Conservation (phyloP, 2,888 invertebrate genomes). For the Scaptomyza cyrtandrae region DNA sequence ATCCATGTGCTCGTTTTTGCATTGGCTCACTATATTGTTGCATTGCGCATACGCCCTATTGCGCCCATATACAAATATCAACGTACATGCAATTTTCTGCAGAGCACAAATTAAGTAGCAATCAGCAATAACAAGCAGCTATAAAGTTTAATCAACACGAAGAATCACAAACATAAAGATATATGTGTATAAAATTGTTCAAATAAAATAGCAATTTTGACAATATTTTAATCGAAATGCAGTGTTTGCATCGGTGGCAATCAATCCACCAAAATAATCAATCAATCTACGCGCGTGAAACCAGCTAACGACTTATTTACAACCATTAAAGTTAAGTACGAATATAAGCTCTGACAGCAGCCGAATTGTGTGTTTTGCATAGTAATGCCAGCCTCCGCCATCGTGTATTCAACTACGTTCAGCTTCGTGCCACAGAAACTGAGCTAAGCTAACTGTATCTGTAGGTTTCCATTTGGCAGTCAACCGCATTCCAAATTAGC, state of each 20-base stretch:
- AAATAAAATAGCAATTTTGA: conserved; percentile 16
- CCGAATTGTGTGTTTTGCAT: conserved; percentile 63
- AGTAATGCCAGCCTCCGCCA: conserved; percentile 53
- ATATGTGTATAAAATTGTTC: too few species aligned
- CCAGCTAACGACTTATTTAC: conserved; percentile 46
- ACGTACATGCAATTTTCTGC: too few species aligned
- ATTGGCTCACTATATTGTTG: too few species aligned
- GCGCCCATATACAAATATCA: too few species aligned
- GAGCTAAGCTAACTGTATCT: conserved; percentile 30
- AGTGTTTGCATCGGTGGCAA: conserved; percentile 46
- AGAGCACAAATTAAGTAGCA: too few species aligned
- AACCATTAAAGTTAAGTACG: conserved; percentile 27
- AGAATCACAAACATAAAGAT: too few species aligned
- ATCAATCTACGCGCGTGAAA: conserved; percentile 61
- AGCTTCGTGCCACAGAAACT: conserved; percentile 57
- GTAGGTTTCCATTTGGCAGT: conserved; percentile 43
- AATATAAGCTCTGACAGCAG: conserved; percentile 10
- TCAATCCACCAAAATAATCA: conserved; percentile 62
- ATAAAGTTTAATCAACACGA: too few species aligned
- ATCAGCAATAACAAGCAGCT: too few species aligned
- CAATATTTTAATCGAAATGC: conserved; percentile 56
- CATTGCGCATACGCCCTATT: too few species aligned
- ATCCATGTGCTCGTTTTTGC: too few species aligned
- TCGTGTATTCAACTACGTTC: conserved; percentile 16
- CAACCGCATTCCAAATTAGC: conserved; percentile 68